These are phyloP conservation scores for Ploceus nigricollis DNA, from an alignment of 2,113 vertebrate species.

Conservation along the genomic window DNA sequence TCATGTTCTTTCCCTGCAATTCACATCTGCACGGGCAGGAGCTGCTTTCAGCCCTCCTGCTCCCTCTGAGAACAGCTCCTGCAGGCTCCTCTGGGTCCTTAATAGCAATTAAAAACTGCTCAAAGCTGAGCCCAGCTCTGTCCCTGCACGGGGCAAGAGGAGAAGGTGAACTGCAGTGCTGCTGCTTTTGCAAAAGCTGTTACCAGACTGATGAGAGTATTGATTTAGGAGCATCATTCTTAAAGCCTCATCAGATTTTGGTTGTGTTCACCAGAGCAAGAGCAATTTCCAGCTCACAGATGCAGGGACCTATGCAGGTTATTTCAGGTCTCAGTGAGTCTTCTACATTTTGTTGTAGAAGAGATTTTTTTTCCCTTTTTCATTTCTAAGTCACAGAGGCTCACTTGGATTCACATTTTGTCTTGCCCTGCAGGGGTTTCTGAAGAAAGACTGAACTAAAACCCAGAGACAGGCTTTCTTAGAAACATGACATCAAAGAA, in stretches of 20 bases:
- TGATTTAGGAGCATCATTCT: background rate
- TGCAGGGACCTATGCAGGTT: background rate
- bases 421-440: background rate
- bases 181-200: background rate
- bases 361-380: background rate
- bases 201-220: too few species aligned
- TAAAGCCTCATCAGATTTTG: background rate
- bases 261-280: background rate
- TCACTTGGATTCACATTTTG: background rate
- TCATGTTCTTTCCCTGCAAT: background rate
- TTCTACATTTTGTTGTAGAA: background rate
- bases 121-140: background rate
- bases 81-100: background rate
- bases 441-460: background rate
- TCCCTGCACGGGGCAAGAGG: fast-evolving
- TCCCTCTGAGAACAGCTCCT: background rate
- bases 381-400: background rate
- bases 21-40: background rate
- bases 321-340: background rate
- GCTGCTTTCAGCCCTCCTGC: background rate
- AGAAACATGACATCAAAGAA: background rate
- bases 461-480: background rate
- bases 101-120: fast-evolving
- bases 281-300: background rate
- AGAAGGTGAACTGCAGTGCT: background rate